phyloP scores from a whole-genome alignment of 2,113 vertebrate genomes.

The Pseudonaja textilis region DNA sequence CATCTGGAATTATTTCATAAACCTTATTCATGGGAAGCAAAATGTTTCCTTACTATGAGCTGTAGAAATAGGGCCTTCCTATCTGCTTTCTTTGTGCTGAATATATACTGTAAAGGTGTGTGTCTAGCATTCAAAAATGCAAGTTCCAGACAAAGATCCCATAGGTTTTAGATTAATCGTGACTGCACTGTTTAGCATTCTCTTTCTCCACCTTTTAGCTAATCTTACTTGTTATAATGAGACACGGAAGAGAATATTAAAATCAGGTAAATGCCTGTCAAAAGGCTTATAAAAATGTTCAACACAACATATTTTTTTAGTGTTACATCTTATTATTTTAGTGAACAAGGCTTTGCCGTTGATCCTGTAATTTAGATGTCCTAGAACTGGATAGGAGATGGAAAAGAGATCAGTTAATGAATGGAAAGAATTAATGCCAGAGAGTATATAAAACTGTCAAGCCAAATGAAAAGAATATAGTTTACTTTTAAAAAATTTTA shows the following conservation, averaged over 20 bases:
- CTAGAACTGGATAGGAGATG: not conserved
- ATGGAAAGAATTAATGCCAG: slow-evolving; percentile 29
- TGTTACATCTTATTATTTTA: slow-evolving; percentile 9
- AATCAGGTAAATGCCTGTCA: slow-evolving; percentile 4
- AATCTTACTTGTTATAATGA: not conserved
- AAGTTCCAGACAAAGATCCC: not conserved
- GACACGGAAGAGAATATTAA: slow-evolving; percentile 36
- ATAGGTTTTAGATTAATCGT: not conserved
- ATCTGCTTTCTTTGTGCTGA: slow-evolving; percentile 14
- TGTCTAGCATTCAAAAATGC: not conserved
- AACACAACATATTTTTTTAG: not conserved
- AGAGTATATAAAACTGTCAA: slow-evolving; percentile 8
- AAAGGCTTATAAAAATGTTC: not conserved
- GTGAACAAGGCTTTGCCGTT: slow-evolving; percentile 19
- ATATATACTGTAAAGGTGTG: not conserved
- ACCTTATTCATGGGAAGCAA: not conserved
- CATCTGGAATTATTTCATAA: not conserved
- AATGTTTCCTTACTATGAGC: not conserved
- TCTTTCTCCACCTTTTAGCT: not conserved
- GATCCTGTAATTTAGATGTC: slow-evolving; percentile 12
- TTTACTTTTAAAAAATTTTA: slow-evolving; percentile 16
- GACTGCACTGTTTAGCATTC: slow-evolving; percentile 1
- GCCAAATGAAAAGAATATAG: slow-evolving; percentile 24
- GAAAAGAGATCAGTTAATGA: slow-evolving; percentile 28
- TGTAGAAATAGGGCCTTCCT: not conserved